Conservation (phyloP, 2,888 invertebrate genomes). For the Lycophotia porphyrea region DNA sequence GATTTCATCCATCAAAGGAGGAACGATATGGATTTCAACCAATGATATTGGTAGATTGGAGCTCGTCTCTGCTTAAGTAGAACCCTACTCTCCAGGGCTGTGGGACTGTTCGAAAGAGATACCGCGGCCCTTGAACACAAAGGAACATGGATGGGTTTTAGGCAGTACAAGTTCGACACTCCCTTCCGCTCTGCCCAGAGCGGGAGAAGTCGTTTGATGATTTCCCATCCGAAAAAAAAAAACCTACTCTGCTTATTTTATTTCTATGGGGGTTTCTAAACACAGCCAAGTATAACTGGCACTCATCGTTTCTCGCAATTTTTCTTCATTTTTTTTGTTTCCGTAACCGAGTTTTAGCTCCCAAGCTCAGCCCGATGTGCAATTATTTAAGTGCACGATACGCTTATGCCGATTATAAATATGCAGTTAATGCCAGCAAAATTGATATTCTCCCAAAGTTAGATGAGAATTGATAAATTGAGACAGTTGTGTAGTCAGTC, state of each 20-base stretch:
- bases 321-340: conserved; percentile 1
- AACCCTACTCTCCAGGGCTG: background rate
- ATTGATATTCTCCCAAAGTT: conserved; percentile 37
- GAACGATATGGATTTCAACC: background rate
- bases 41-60: background rate
- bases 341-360: background rate
- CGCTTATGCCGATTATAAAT: conserved; percentile 36
- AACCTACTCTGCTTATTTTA: background rate
- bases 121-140: too few species aligned
- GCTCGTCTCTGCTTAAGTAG: background rate
- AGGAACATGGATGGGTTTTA: too few species aligned
- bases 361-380: conserved; percentile 29
- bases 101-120: too few species aligned
- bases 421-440: conserved; percentile 39
- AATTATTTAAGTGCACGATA: conserved; percentile 31
- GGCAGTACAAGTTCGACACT: too few species aligned
- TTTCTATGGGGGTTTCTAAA: background rate
- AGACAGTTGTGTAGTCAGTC: conserved; percentile 57
- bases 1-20: background rate
- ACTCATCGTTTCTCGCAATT: background rate
- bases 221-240: too few species aligned
- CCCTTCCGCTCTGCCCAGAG: too few species aligned
- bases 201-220: too few species aligned
- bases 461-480: conserved; percentile 36
- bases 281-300: background rate